Evolutionary conservation across 2,113 vertebrate species (phyloP).

Genomic region (Amblyornis subalaris): DNA sequence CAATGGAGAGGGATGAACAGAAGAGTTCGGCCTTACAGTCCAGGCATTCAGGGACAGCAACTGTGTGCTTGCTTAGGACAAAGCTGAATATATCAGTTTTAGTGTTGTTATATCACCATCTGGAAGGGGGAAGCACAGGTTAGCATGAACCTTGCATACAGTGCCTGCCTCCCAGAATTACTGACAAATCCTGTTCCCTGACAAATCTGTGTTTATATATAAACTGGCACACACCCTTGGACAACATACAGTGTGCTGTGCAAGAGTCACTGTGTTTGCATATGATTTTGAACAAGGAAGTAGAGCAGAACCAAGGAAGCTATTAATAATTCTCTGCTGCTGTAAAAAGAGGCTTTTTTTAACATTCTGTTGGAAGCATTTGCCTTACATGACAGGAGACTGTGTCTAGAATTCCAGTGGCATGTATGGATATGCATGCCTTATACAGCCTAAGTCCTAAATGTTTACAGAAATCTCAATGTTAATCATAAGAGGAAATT

Average conservation of each 20-base stretch:
- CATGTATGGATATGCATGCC: background rate
- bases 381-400: background rate
- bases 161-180: background rate
- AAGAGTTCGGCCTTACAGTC: background rate
- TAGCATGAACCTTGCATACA: background rate
- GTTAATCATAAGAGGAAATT: background rate
- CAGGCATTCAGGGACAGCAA: background rate
- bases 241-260: background rate
- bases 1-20: background rate
- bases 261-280: background rate
- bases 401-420: background rate
- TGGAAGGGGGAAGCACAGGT: background rate
- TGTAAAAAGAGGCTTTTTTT: background rate
- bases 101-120: background rate
- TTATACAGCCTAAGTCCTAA: background rate
- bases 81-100: background rate
- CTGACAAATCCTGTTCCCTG: background rate
- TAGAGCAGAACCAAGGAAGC: background rate
- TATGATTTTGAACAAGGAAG: background rate
- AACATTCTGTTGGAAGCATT: background rate
- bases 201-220: background rate
- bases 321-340: background rate
- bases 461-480: background rate
- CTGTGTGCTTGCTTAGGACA: background rate
- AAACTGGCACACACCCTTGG: slow-evolving; percentile 37